Conservation (phyloP, 2,888 invertebrate species). For the Elegia similella region DNA sequence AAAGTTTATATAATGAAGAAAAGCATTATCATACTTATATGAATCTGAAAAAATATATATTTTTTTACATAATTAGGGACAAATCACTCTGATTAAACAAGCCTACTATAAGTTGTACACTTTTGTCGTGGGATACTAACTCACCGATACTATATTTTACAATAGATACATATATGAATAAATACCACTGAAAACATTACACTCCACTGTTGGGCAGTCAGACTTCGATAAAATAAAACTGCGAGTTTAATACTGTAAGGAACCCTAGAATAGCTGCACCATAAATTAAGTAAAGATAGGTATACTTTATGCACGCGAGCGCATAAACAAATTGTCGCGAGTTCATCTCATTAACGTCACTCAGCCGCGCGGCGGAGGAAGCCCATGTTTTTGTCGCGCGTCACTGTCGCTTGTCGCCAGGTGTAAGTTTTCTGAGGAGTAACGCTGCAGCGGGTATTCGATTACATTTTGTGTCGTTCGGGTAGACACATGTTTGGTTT, state of each 20-base stretch:
- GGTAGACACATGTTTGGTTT: conserved; percentile 19
- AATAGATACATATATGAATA: too few relatives aligned
- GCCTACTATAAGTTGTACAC: too few relatives aligned
- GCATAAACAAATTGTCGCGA: conserved; percentile 56
- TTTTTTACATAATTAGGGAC: too few relatives aligned
- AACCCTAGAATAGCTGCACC: not conserved
- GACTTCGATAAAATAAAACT: too few relatives aligned
- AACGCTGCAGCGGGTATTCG: conserved; percentile 39
- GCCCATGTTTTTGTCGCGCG: conserved; percentile 32
- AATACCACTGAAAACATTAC: too few relatives aligned
- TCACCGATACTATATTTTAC: too few relatives aligned
- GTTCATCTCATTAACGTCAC: conserved; percentile 56
- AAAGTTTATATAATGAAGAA: too few relatives aligned
- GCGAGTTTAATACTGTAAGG: not conserved
- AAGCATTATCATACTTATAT: too few relatives aligned
- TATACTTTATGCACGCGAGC: conserved; percentile 42
- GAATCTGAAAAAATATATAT: too few relatives aligned
- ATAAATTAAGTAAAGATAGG: conserved; percentile 19
- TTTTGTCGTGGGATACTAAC: too few relatives aligned
- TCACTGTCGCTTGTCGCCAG: conserved; percentile 29
- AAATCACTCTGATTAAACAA: too few relatives aligned
- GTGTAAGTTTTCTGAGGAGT: conserved; percentile 39
- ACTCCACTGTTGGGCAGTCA: too few relatives aligned
- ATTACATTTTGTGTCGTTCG: conserved; percentile 37
- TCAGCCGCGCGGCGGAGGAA: conserved; percentile 33